phyloP scores from a whole-genome alignment of 2,888 invertebrate species.

The Megastigmus dorsalis region DNA sequence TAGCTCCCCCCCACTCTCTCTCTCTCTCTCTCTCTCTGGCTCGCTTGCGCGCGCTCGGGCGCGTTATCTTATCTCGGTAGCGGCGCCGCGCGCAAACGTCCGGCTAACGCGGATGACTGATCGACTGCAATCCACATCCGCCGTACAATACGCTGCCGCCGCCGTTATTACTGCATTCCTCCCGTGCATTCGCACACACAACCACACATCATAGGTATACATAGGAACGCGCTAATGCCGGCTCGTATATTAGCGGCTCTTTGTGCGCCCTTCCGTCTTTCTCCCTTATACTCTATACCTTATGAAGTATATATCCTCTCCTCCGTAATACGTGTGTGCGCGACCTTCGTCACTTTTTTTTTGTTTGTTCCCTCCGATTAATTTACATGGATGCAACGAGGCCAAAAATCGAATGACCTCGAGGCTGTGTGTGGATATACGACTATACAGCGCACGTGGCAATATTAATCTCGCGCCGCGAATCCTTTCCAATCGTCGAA shows the following conservation, averaged over 20 bases:
- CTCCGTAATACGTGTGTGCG: too few species aligned
- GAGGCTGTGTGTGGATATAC: too few species aligned
- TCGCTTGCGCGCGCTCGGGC: conserved; percentile 7
- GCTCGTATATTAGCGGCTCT: conserved; percentile 27
- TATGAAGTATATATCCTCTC: too few species aligned
- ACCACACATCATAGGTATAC: too few species aligned
- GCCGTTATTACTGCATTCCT: conserved; percentile 10
- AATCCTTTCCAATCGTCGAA: conserved; percentile 9
- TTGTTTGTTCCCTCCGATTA: conserved; percentile 5
- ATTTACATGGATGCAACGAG: background rate
- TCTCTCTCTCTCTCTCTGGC: background rate
- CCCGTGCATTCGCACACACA: too few species aligned
- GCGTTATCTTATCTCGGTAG: conserved; percentile 44
- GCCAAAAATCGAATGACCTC: background rate
- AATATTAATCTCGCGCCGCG: conserved; percentile 8
- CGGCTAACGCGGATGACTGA: conserved; percentile 55
- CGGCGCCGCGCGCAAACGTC: conserved; percentile 37
- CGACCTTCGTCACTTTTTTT: background rate
- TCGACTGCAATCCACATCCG: conserved; percentile 54
- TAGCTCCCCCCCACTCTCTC: background rate
- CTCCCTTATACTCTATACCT: too few species aligned
- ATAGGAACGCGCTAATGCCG: conserved; percentile 33
- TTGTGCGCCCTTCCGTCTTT: conserved; percentile 18
- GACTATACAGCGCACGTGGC: too few species aligned
- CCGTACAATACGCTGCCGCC: conserved; percentile 23